phyloP scores from a whole-genome alignment of 1,140 invertebrate genomes.

The Camponotus vicinus region DNA sequence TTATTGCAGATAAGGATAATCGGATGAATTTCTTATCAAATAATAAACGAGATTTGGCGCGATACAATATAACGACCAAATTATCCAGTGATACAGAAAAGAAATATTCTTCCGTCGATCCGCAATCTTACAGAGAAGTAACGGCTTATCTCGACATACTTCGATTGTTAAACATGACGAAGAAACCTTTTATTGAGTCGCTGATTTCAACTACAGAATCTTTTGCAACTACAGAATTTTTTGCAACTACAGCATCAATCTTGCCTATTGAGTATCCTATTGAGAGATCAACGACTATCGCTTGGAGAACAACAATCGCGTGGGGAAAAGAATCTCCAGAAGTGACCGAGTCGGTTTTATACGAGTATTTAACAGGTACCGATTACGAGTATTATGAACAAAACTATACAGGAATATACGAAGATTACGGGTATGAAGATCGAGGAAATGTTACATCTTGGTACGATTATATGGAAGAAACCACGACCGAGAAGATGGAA shows the following conservation, averaged over 20 bases:
- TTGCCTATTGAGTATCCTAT: background rate
- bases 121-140: slow-evolving; percentile 2
- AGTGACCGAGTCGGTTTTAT: background rate
- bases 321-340: background rate
- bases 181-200: background rate
- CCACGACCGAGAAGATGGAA: background rate
- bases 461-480: background rate
- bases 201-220: slow-evolving; percentile 2
- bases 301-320: background rate
- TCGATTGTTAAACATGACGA: background rate
- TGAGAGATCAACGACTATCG: background rate
- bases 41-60: background rate
- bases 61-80: background rate
- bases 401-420: slow-evolving; percentile 8
- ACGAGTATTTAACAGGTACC: slow-evolving; percentile 6
- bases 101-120: background rate
- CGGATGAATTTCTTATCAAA: background rate
- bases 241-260: background rate
- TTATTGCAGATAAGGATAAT: background rate
- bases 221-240: background rate
- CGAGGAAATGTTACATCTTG: background rate
- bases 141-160: slow-evolving; percentile 14
- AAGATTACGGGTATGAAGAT: slow-evolving; percentile 3
- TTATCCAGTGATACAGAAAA: background rate
- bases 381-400: background rate